These are phyloP conservation scores for Cephus sareptanus DNA, from an alignment of 2,888 invertebrate species.

Conservation along the genomic window DNA sequence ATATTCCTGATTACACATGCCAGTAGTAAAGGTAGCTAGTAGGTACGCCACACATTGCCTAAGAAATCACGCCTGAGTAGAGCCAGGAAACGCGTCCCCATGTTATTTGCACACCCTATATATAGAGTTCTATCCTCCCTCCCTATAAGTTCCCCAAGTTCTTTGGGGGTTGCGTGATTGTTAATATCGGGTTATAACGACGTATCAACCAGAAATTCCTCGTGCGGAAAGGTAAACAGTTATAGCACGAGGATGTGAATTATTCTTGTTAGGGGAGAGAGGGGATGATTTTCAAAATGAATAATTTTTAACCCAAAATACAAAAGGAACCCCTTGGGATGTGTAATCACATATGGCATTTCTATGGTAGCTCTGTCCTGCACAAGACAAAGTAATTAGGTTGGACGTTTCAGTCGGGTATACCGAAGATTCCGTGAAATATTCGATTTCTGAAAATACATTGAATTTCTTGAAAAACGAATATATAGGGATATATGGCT, in stretches of 20 bases:
- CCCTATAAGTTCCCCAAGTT: neutral
- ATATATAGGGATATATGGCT: neutral
- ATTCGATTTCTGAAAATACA: neutral
- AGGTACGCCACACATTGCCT: neutral
- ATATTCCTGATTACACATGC: neutral
- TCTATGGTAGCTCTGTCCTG: too few species aligned
- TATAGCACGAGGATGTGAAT: neutral
- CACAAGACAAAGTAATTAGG: too few species aligned
- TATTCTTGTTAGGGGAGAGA: neutral
- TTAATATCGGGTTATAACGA: constrained; percentile 11
- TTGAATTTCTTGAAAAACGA: neutral
- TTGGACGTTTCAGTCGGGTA: too few species aligned
- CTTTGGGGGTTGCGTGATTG: constrained; percentile 4
- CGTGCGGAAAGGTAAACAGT: neutral
- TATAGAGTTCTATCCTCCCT: neutral
- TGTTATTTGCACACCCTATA: constrained; percentile 5
- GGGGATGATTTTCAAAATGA: neutral
- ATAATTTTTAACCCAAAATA: neutral
- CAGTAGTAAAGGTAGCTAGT: neutral
- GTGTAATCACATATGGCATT: neutral
- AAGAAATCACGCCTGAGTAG: constrained; percentile 17
- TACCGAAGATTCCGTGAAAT: too few species aligned
- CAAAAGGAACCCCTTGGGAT: neutral
- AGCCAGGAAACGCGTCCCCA: neutral
- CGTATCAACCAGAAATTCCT: neutral